A percentile compares a stretch with the other conserved stretches of the same genome.
phyloP scores from a whole-genome alignment of 1,140 invertebrate species.

The Drosophila mojavensis region DNA sequence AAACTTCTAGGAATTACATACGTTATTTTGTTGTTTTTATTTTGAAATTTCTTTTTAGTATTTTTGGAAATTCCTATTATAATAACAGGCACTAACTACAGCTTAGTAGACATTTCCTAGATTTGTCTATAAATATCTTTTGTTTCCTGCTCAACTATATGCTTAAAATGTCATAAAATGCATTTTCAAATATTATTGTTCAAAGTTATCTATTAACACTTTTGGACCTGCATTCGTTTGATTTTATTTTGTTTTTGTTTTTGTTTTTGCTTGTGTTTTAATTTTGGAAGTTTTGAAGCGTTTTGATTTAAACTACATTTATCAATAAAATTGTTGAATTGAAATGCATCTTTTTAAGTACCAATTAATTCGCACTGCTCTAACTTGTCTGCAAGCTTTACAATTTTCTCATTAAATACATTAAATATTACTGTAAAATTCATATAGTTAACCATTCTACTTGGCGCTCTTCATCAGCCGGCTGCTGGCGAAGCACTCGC shows the following conservation, averaged over 20 bases:
- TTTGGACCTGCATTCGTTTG: slow-evolving; percentile 75
- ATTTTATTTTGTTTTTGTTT: slow-evolving; percentile 46
- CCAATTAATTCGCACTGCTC: slow-evolving; percentile 54
- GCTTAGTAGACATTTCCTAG: slow-evolving; percentile 34
- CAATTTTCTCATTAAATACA: slow-evolving; percentile 23
- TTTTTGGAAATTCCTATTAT: slow-evolving; percentile 42
- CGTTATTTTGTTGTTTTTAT: not conserved
- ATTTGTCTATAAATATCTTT: slow-evolving; percentile 38
- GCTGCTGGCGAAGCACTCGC: slow-evolving; percentile 87
- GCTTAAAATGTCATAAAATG: slow-evolving; percentile 71
- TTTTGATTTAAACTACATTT: slow-evolving; percentile 46
- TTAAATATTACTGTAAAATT: slow-evolving; percentile 15
- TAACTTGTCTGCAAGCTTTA: slow-evolving; percentile 38
- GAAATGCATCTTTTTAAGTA: slow-evolving; percentile 67
- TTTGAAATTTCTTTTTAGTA: slow-evolving; percentile 33
- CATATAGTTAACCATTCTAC: slow-evolving; percentile 33
- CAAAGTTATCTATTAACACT: slow-evolving; percentile 77
- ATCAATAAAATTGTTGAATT: slow-evolving; percentile 34
- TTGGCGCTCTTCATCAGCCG: slow-evolving; percentile 75
- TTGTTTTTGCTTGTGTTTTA: slow-evolving; percentile 34
- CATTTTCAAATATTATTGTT: slow-evolving; percentile 77
- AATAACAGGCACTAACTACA: slow-evolving; percentile 47
- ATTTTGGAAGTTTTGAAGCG: slow-evolving; percentile 23
- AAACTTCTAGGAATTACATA: slow-evolving; percentile 19
- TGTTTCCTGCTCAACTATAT: slow-evolving; percentile 18